phyloP scores from a whole-genome alignment of 2,888 invertebrate genomes.

The Melipona bicolor region DNA sequence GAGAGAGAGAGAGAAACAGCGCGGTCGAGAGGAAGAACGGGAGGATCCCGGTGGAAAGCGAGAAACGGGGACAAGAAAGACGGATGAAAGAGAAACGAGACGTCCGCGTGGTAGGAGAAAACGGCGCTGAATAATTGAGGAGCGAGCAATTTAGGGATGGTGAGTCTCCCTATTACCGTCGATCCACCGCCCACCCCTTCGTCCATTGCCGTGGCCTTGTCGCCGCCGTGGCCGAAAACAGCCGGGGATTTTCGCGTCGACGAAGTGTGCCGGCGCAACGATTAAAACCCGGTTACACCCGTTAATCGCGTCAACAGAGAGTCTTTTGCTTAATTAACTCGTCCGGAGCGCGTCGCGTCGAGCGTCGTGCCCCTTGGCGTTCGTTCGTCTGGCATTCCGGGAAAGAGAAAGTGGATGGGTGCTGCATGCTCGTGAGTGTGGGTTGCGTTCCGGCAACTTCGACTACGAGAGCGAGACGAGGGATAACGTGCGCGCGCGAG shows the following conservation, averaged over 20 bases:
- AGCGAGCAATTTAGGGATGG: constrained; percentile 69
- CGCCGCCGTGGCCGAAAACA: constrained; percentile 47
- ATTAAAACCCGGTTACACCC: constrained; percentile 74
- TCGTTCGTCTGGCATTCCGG: constrained; percentile 17
- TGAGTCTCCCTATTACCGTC: constrained; percentile 57
- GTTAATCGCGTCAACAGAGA: constrained; percentile 72
- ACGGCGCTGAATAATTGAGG: constrained; percentile 67
- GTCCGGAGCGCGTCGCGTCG: neutral
- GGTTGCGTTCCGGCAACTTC: neutral
- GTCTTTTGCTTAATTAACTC: constrained; percentile 72
- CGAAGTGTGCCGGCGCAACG: constrained; percentile 64
- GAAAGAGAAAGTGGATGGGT: neutral
- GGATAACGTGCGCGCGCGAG: too few relatives aligned
- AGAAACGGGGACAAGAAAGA: constrained; percentile 46
- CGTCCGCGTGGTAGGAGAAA: constrained; percentile 25
- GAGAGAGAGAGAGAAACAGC: constrained; percentile 35
- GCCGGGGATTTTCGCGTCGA: constrained; percentile 49
- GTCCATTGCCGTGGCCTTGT: constrained; percentile 2
- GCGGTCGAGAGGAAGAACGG: constrained; percentile 26
- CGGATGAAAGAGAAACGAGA: constrained; percentile 18
- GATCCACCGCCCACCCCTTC: neutral
- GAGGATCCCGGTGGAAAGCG: constrained; percentile 23
- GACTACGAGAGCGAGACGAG: neutral
- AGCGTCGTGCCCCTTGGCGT: constrained; percentile 1
- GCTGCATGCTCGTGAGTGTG: neutral